These are phyloP conservation scores for Nibea coibor DNA, from an alignment of 2,113 vertebrate species.

Conservation along the genomic window DNA sequence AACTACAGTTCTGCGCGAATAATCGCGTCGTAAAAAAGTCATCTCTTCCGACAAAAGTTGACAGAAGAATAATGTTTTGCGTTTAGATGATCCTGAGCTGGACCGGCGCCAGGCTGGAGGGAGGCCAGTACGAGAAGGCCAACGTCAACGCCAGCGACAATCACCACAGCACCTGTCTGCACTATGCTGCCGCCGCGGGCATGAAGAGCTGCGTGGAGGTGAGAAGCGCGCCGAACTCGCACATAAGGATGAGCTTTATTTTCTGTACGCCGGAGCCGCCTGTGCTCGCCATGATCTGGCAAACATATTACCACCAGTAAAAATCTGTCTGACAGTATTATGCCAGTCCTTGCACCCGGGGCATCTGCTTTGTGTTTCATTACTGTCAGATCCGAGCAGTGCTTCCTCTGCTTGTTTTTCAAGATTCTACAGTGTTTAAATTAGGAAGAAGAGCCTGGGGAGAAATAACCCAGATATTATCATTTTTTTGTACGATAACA, in stretches of 20 bases:
- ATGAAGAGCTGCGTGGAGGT: constrained; percentile 83
- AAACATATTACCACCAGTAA: neutral
- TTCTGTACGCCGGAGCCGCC: neutral
- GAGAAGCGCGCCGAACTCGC: constrained; percentile 23
- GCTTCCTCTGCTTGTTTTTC: constrained; percentile 1
- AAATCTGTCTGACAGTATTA: constrained; percentile 3
- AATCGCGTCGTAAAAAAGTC: neutral
- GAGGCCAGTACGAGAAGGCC: constrained; percentile 80
- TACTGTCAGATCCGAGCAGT: constrained; percentile 16
- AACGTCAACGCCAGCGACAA: constrained; percentile 81
- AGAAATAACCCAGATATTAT: constrained; percentile 16
- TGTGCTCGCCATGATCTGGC: constrained; percentile 10
- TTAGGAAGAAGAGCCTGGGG: constrained; percentile 17
- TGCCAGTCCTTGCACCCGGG: neutral
- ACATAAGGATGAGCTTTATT: neutral
- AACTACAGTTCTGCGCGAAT: neutral
- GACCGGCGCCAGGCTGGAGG: constrained; percentile 79
- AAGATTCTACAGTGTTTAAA: constrained; percentile 12
- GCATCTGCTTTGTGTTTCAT: constrained; percentile 45
- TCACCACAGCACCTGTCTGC: constrained; percentile 79
- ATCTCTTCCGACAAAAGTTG: neutral
- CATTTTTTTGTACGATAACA: neutral
- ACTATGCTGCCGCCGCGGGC: constrained; percentile 77
- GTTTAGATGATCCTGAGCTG: constrained; percentile 80
- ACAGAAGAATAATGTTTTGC: neutral